Conservation (phyloP, 2,113 vertebrate genomes). For the Asarcornis scutulata region DNA sequence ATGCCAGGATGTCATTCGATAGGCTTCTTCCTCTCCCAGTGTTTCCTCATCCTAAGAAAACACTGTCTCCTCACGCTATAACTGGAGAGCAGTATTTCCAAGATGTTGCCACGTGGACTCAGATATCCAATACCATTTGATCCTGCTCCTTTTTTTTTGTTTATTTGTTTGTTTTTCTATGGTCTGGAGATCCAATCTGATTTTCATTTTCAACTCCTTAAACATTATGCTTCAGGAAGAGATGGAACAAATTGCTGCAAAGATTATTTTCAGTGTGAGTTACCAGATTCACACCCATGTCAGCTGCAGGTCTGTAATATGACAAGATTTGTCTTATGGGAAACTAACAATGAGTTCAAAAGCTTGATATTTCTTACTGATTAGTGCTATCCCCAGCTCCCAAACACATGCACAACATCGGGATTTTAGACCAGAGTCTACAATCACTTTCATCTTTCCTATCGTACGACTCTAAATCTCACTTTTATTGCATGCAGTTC, state of each 20-base stretch:
- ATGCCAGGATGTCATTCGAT: constrained; percentile 34
- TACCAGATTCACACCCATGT: neutral
- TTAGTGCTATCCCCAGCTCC: neutral
- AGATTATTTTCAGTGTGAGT: neutral
- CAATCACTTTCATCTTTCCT: neutral
- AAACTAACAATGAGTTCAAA: neutral
- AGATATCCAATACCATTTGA: neutral
- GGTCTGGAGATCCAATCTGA: rapidly evolving
- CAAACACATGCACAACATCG: neutral
- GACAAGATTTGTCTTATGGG: neutral
- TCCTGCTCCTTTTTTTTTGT: neutral
- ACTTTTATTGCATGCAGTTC: neutral
- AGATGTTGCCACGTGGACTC: constrained; percentile 24
- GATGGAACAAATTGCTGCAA: neutral
- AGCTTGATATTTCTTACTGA: neutral
- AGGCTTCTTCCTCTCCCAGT: constrained; percentile 33
- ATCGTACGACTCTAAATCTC: neutral
- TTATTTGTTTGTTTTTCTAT: neutral
- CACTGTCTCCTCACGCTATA: neutral
- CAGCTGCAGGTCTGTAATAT: neutral
- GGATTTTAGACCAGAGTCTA: neutral
- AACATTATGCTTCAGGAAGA: neutral
- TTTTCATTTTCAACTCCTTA: neutral
- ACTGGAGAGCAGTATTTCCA: neutral
- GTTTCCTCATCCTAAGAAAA: constrained; percentile 53